Percentiles rank a stretch among this genome's conserved stretches.
phyloP scores from a whole-genome alignment of 35 echinoderm and acorn worm genomes.

The Apostichopus californicus region DNA sequence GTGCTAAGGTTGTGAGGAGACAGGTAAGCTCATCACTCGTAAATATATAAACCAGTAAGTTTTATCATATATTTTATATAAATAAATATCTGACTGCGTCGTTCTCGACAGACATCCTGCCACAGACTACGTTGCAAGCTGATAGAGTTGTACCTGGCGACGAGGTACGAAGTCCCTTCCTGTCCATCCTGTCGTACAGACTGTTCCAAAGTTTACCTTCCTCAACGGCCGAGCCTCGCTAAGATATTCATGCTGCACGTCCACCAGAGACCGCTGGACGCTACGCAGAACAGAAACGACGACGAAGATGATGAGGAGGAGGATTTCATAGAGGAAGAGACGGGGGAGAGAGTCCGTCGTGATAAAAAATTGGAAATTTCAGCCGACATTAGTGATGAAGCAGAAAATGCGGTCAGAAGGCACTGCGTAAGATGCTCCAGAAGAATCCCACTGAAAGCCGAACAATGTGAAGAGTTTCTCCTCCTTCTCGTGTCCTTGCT shows the following conservation, averaged over 20 bases:
- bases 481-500: not conserved
- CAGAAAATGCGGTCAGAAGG: not conserved
- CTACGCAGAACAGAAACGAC: not conserved
- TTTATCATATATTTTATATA: no score
- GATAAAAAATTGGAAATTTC: not conserved
- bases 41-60: no score
- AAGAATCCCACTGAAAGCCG: not conserved
- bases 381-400: not conserved
- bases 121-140: not conserved
- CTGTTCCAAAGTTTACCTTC: not conserved
- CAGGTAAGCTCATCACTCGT: no score
- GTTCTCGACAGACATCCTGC: slow-evolving; percentile 1
- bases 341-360: not conserved
- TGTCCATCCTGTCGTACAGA: not conserved
- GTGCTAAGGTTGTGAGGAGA: no score
- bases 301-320: not conserved
- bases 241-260: not conserved
- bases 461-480: slow-evolving; percentile 26
- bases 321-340: not conserved
- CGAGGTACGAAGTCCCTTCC: slow-evolving; percentile 6
- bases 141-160: slow-evolving; percentile 2
- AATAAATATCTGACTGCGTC: not conserved
- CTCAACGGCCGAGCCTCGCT: not conserved
- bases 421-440: slow-evolving; percentile 10
- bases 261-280: slow-evolving; percentile 20